A percentile compares a stretch with the other conserved stretches of the same genome.
phyloP scores from a whole-genome alignment of 2,888 invertebrate genomes.

The Junonia oenone region DNA sequence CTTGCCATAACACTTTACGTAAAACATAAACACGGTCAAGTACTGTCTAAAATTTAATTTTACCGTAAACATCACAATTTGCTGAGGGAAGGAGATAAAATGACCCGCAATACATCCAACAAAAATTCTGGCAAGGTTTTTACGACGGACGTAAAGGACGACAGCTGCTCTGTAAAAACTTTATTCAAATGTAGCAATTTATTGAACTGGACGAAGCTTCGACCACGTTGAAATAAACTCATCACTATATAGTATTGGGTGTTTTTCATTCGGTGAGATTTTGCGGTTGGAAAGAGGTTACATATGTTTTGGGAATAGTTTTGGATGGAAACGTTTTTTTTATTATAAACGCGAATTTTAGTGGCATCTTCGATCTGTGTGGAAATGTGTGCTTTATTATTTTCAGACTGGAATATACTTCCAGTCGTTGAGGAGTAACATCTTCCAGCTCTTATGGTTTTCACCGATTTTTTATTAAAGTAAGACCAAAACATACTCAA shows the following conservation, averaged over 20 bases:
- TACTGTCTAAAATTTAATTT: background rate
- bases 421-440: too few species aligned
- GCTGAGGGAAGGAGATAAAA: conserved; percentile 6
- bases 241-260: background rate
- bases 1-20: background rate
- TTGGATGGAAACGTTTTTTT: too few species aligned
- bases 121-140: conserved; percentile 28
- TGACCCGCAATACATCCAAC: background rate
- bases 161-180: conserved; percentile 40
- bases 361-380: background rate
- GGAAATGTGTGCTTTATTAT: too few species aligned
- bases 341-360: background rate
- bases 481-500: too few species aligned
- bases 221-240: background rate
- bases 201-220: conserved; percentile 26
- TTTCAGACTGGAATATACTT: too few species aligned
- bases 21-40: background rate
- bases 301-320: background rate
- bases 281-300: background rate
- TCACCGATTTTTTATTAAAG: too few species aligned
- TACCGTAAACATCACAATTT: conserved; percentile 2
- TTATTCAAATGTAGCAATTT: conserved; percentile 36
- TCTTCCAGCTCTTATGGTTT: too few species aligned
- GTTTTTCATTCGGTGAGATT: background rate
- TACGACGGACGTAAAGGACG: conserved; percentile 36